These are phyloP conservation scores for Pipistrellus pipistrellus DNA, from an alignment of 2,797 vertebrate genomes.

Conservation along the genomic window DNA sequence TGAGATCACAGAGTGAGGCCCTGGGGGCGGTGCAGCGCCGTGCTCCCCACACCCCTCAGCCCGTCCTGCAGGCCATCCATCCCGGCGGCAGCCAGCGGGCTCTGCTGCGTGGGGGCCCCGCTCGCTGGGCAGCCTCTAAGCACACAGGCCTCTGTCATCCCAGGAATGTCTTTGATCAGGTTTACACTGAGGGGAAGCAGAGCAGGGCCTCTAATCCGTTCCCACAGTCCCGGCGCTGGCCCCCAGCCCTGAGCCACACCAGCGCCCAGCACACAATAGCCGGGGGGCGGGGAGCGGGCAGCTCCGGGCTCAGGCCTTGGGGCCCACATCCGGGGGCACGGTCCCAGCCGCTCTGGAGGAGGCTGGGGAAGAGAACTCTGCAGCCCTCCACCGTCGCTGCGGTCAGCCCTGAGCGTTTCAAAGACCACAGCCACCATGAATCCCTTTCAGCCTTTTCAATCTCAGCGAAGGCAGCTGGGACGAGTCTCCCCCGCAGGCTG, in stretches of 20 bases:
- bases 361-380: neutral
- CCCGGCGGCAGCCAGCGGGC: neutral
- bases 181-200: slow-evolving; percentile 89
- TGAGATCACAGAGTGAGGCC: neutral
- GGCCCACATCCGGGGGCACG: slow-evolving; percentile 59
- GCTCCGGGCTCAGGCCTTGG: neutral
- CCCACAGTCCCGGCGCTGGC: slow-evolving; percentile 92
- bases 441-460: neutral
- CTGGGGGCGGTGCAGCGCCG: neutral
- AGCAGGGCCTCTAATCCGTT: slow-evolving; percentile 94
- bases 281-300: slow-evolving; percentile 50
- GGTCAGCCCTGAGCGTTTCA: neutral
- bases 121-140: slow-evolving; percentile 89
- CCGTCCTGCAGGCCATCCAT: neutral
- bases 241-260: slow-evolving; percentile 88
- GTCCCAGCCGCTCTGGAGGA: neutral
- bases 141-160: slow-evolving; percentile 93
- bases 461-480: neutral
- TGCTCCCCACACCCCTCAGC: neutral
- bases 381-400: neutral
- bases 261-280: slow-evolving; percentile 86
- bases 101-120: neutral
- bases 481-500: neutral
- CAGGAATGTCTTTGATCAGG: slow-evolving; percentile 96
- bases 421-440: neutral